Base-by-base conservation (phyloP, 1,140 invertebrate species). In the Harpegnathos saltator region DNA sequence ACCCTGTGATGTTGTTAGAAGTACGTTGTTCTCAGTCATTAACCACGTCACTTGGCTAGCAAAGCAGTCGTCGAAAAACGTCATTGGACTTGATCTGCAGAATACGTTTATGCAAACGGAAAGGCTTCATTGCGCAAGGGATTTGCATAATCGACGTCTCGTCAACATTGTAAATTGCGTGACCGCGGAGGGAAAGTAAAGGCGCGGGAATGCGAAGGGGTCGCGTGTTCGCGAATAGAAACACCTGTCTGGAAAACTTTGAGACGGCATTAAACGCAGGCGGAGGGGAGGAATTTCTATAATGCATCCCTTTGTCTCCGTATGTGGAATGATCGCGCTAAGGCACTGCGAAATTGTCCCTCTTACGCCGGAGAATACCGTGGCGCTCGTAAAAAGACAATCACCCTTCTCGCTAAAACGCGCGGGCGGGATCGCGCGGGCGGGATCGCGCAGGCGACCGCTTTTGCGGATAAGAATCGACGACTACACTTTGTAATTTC, bases 401-500 rank as follows among this genome's bases (percentile, higher is more conserved):
- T 74, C 22, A 15, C 58, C 65, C 3, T 17, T 65, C 7, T 82
- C 58, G n/a, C 48, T 50, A 24, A 63, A 68, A 19, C 11, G 17
- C 17, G 14, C 29, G 29, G 9, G n/a, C 22, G 29, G 26, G 56
- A 82, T 58, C 38, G 38, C 17, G 14, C 29, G 29, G 9, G n/a
- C 22, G 29, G 26, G 56, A 82, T 58, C 38, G 38, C n/a, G n/a
- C 38, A 54, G 17, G 58, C 72, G 19, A 63, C 9, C 52, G 11
- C 22, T 77, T 62, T 44, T 29, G 71, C 19, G 81, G n/a, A 82
- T 82, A 75, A 82, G 50, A 74, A 74, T 74, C 81, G n/a, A 65
- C 63, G 71, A 75, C 19, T 82, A 65, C 38, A 44, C 17, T 77
- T 82, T 26, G 68, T 74, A 72, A 82, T 59, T 71, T 61, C 69